Base-by-base conservation (phyloP, 2,797 vertebrate genomes). In the Hippopotamyrus pictus region DNA sequence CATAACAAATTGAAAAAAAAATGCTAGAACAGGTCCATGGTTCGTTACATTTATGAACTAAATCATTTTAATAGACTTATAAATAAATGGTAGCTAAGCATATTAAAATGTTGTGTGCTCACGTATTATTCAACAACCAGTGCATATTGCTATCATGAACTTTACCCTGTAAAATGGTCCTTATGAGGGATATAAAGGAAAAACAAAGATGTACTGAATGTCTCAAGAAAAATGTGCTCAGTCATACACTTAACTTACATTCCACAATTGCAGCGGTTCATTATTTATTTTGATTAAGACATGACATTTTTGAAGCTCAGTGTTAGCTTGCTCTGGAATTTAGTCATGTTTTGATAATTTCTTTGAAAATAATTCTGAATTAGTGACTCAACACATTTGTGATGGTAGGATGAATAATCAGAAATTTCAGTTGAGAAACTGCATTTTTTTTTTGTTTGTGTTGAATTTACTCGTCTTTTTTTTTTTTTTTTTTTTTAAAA, bases 51-150 rank as follows among this genome's bases (percentile, higher is more conserved):
- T 62, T 69, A 51, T 51, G 4, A 51, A 51, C n/a, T 85, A 85
- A 51, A 85, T 85, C 22, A 44, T 50, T 69, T 48, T 69, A 86
- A 69, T 53, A 54, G 59, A 53, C 54, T 86, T 86, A 86, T 65
- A 33, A 8, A 25, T 65, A 41, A 25, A 86, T 88, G 50, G 65
- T 48, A 82, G 41, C 41, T 46, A 59, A 44, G 83, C 73, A 62
- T 51, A 89, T 89, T 87, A 79, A 86, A 86, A 82, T 79, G 83
- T 46, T 46, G 50, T 37, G 14, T 79, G 48, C 33, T 44, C 48
- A 86, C 59, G 57, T 19, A 65, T 22, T 12, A 59, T 84, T 9
- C 76, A 83, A 54, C 88, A 54, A 46, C 41, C 17, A 48, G 19
- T 41, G 53, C 33, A 84, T 82, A 37, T 83, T 89, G 84, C 85